A percentile compares a stretch with the other conserved stretches of the same genome.
phyloP scores from a whole-genome alignment of 2,888 invertebrate genomes.

The Hydrotaea cyrtoneurina region DNA sequence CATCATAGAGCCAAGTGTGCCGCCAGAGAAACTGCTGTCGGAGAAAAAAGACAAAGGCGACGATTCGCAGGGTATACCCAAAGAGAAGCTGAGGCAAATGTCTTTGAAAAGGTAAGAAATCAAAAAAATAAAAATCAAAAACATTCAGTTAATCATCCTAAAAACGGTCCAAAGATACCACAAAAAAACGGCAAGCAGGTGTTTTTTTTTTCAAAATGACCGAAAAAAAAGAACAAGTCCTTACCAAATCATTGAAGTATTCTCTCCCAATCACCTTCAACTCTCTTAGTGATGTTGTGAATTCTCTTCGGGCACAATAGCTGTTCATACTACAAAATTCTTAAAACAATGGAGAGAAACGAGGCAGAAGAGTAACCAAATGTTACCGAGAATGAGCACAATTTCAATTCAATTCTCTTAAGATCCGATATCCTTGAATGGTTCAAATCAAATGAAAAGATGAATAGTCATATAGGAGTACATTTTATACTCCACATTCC shows the following conservation, averaged over 20 bases:
- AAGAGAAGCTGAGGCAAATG: slow-evolving; percentile 69
- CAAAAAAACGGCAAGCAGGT: neutral
- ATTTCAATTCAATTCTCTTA: too few species aligned
- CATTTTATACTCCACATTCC: too few species aligned
- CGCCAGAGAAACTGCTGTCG: slow-evolving; percentile 62
- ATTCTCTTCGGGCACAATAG: too few species aligned
- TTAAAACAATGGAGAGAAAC: too few species aligned
- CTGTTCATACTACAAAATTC: too few species aligned
- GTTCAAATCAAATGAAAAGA: too few species aligned
- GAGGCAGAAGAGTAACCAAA: too few species aligned
- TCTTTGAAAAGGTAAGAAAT: slow-evolving; percentile 70
- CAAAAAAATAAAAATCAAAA: neutral
- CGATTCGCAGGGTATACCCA: slow-evolving; percentile 71
- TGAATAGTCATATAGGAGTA: too few species aligned
- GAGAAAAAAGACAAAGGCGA: slow-evolving; percentile 71
- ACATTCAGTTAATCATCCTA: neutral
- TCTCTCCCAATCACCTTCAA: neutral
- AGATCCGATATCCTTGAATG: too few species aligned
- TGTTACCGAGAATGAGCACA: too few species aligned
- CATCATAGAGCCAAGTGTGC: slow-evolving; percentile 72
- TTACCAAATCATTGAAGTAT: neutral
- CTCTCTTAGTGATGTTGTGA: too few species aligned
- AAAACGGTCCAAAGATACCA: neutral
- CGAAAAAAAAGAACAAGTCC: neutral
- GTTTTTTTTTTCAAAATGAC: too few species aligned